Conservation (phyloP, 2,888 invertebrate genomes). For the Morpho helenor region DNA sequence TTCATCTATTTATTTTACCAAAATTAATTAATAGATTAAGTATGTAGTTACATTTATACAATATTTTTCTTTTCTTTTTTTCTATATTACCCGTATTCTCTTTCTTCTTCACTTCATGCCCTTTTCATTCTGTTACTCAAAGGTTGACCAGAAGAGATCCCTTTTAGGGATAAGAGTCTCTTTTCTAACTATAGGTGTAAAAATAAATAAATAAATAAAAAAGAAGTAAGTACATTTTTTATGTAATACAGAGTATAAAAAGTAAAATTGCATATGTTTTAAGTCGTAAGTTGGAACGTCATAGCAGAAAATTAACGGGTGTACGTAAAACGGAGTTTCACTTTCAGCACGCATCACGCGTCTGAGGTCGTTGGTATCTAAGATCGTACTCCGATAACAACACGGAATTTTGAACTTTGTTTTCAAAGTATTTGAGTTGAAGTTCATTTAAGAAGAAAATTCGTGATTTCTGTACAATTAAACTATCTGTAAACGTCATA, state of each 20-base stretch:
- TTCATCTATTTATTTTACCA: no score
- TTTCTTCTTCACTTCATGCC: no score
- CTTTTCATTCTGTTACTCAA: no score
- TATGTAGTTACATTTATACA: no score
- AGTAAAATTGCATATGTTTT: not conserved
- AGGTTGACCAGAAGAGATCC: no score
- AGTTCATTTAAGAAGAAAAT: not conserved
- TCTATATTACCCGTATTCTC: no score
- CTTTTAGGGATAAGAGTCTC: no score
- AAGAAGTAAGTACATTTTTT: no score
- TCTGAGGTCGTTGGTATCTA: slow-evolving; percentile 36
- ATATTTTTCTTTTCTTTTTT: no score
- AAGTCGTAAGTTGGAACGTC: slow-evolving; percentile 11
- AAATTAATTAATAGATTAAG: no score
- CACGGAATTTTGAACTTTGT: slow-evolving; percentile 10
- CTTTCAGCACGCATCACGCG: slow-evolving; percentile 45
- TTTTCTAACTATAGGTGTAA: no score
- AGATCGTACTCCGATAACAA: not conserved
- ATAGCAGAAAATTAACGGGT: slow-evolving; percentile 21
- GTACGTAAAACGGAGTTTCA: slow-evolving; percentile 35
- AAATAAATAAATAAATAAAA: no score
- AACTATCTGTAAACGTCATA: slow-evolving; percentile 18
- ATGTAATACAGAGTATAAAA: not conserved
- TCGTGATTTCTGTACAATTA: slow-evolving; percentile 27
- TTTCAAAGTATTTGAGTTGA: not conserved